Evolutionary conservation across 35 echinoderm and acorn worm genomes (phyloP).

Genomic region (Holothuria glaberrima): DNA sequence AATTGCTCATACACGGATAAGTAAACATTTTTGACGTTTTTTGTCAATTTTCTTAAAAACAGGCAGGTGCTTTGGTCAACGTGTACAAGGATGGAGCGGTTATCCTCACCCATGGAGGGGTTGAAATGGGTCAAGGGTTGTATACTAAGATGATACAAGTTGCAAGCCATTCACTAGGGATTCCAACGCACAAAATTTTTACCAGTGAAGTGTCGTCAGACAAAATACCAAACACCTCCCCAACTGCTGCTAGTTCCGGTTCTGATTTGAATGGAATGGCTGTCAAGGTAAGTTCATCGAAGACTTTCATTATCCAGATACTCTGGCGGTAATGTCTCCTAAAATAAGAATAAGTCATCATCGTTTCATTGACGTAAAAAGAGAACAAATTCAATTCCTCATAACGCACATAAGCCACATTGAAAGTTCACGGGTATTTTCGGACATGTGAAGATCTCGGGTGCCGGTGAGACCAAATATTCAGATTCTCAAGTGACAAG

Average conservation of each 20-base stretch:
- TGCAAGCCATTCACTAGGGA: conserved; percentile 67
- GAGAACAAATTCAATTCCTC: too few relatives aligned
- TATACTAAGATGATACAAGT: conserved; percentile 93
- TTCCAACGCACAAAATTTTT: conserved; percentile 68
- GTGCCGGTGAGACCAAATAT: too few relatives aligned
- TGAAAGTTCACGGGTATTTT: too few relatives aligned
- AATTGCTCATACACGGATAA: too few relatives aligned
- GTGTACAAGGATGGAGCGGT: conserved; percentile 86
- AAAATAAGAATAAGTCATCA: too few relatives aligned
- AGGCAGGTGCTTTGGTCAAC: conserved; percentile 88
- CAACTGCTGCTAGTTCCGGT: conserved; percentile 78
- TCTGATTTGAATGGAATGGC: conserved; percentile 90
- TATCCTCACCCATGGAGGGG: conserved; percentile 74
- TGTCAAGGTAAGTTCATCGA: conserved; percentile 62
- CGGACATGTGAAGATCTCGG: too few relatives aligned
- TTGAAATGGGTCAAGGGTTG: conserved; percentile 94
- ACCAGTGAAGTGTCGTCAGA: conserved; percentile 75
- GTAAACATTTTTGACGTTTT: background rate
- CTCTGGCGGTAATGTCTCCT: too few relatives aligned
- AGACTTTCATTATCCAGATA: too few relatives aligned
- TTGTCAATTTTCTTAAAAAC: background rate
- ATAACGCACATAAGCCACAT: too few relatives aligned
- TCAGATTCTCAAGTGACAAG: too few relatives aligned
- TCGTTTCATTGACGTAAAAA: too few relatives aligned
- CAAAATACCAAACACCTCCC: conserved; percentile 78